Base-by-base conservation (phyloP, 2,113 vertebrate genomes). In the Aix galericulata region DNA sequence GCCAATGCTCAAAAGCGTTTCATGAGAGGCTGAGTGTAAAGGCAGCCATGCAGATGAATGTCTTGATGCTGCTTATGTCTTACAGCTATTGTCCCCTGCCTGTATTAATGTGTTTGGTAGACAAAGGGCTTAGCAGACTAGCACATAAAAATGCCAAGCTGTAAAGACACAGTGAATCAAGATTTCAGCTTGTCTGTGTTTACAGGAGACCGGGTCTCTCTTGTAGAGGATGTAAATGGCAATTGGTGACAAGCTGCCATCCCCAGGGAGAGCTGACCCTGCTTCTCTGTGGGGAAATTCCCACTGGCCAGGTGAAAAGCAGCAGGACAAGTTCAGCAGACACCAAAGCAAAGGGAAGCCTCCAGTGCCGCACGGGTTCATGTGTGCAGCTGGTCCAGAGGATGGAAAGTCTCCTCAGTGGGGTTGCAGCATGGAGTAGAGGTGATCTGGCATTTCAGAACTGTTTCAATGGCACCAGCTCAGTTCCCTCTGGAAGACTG, bases 241-340 rank as follows among this genome's bases (percentile, higher is more conserved):
- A 90, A 52, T 52, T 22, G 10, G 59, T 6, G 11, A 63, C 21
- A 15, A 92, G 36, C 18, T 93, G 23, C 34, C 40, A 55, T 59
- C 20, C 52, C 40, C 48, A 1, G 0, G 46, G 20, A 32, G 36
- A 13, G 12, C 13, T 0, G 0, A 40, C 17, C 5, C 1, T 60
- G 22, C 8, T 8, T 40, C 26, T 73, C 58, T 48, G 29, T 23
- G 31, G 17, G 23, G 32, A 72, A 73, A 44, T 68, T 4, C 60
- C 13, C 29, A 27, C 69, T 79, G 42, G 66, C 14, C 32, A 71
- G 52, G 50, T 62, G 38, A 77, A 64, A 78, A 82, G 29, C 69
- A 90, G 40, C 66, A 78, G 52, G 14, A 74, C 25, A 58, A 29
- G 22, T 63, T 77, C 40, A 74, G 23, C 53, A 66, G 55, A 31